Base-by-base conservation (phyloP, 2,113 vertebrate species). In the Phrynosoma platyrhinos region DNA sequence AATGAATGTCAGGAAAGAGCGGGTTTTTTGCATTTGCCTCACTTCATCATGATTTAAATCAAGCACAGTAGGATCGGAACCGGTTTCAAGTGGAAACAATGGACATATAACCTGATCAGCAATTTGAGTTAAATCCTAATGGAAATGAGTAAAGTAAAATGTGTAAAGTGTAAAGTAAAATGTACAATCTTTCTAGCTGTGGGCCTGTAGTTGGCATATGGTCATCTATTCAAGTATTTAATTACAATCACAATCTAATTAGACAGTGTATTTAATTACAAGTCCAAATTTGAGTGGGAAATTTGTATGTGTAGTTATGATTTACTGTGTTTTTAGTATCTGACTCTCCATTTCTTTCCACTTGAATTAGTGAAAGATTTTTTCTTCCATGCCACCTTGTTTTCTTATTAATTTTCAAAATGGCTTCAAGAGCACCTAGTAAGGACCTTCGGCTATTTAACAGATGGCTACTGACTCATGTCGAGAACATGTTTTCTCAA, bases 161-260 rank as follows among this genome's bases (percentile, higher is more conserved):
- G n/a, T n/a, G n/a, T n/a, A n/a, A n/a, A n/a, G n/a, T 47, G 42
- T 47, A 47, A 47, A 47, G 42, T 47, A 86, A 79, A 12, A 91
- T 25, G 68, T 66, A 53, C 83, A 79, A 91, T 84, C 52, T 21
- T 79, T 89, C 32, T 69, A 66, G 6, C 52, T 88, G 82, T 69
- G 40, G 9, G 42, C 3, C 58, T 90, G 27, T 71, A 32, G 27
- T 75, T 83, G 66, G 86, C 80, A 87, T 71, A 71, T 0, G 66
- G 86, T 93, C 87, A 93, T 93, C 82, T 93, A 76, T 90, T 94
- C 87, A 86, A 87, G 62, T 40, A 87, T 90, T 94, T 84, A 92
- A 13, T 87, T 91, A 91, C 77, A 94, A 80, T 92, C 72, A 86
- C 68, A 94, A 68, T 18, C 87, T 89, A 91, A 96, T 92, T 92